phyloP scores from a whole-genome alignment of 2,797 vertebrate genomes.

The Malacoraja senta region DNA sequence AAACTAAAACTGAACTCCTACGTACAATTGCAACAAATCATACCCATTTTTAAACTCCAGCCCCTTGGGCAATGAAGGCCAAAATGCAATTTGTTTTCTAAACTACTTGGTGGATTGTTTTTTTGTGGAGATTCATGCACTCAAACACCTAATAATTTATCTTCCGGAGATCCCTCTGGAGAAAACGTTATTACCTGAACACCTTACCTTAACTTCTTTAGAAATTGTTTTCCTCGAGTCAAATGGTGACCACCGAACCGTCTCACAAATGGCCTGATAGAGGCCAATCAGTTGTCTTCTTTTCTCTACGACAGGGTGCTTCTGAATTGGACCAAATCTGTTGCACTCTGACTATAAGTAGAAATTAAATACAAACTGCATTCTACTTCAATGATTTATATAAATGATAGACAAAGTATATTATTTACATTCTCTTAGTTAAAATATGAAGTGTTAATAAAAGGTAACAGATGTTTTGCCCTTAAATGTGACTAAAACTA shows the following conservation, averaged over 20 bases:
- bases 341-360: background rate
- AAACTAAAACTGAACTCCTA: too few species aligned
- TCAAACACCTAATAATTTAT: too few species aligned
- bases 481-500: background rate
- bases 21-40: too few species aligned
- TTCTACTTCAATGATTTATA: background rate
- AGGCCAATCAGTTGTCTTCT: constrained; percentile 13
- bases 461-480: background rate
- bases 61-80: too few species aligned
- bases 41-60: too few species aligned
- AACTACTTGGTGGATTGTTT: too few species aligned
- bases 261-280: constrained; percentile 31
- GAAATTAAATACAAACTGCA: background rate
- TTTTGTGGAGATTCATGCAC: too few species aligned
- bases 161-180: too few species aligned
- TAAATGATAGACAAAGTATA: background rate
- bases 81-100: too few species aligned
- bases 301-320: background rate
- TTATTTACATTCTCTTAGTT: background rate
- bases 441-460: background rate
- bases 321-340: background rate
- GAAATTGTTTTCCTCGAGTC: background rate
- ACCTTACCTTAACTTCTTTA: background rate
- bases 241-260: background rate
- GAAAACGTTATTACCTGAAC: background rate